phyloP scores from a whole-genome alignment of 2,797 vertebrate species.

The Botia almorhae region DNA sequence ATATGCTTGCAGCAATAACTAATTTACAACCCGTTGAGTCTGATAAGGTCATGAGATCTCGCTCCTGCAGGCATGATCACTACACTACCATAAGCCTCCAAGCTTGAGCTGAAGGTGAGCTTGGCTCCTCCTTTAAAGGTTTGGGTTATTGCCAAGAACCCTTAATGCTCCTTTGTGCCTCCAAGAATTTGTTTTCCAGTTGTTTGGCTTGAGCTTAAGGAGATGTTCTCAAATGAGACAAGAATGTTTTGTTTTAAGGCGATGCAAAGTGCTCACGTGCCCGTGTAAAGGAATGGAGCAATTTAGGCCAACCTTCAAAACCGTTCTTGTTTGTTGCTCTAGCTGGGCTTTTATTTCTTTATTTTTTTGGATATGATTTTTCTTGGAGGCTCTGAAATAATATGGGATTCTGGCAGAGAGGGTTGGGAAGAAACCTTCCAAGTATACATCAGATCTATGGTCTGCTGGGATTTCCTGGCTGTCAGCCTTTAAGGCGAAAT shows the following conservation, averaged over 20 bases:
- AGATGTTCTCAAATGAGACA: not conserved
- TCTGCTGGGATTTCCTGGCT: slow-evolving; percentile 70
- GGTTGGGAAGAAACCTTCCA: slow-evolving; percentile 58
- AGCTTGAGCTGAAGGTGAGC: not conserved
- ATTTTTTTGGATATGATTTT: slow-evolving; percentile 38
- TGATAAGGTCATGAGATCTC: not conserved
- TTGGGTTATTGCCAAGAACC: slow-evolving; percentile 5
- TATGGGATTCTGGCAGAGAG: slow-evolving; percentile 29
- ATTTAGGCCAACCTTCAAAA: slow-evolving; percentile 10
- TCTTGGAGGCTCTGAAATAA: slow-evolving; percentile 31
- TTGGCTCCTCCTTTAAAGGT: not conserved
- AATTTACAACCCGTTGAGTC: not conserved
- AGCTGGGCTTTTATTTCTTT: slow-evolving; percentile 39
- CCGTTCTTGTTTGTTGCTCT: slow-evolving; percentile 12
- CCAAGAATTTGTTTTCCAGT: not conserved
- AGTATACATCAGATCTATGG: slow-evolving; percentile 64
- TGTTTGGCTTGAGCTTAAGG: not conserved
- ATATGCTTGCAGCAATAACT: too few species aligned
- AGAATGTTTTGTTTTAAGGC: not conserved
- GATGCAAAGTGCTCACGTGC: not conserved
- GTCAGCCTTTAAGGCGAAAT: slow-evolving; percentile 71
- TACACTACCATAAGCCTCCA: not conserved
- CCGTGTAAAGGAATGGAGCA: not conserved
- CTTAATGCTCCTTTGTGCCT: not conserved
- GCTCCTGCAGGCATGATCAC: slow-evolving; percentile 5